Evolutionary conservation across 2,888 invertebrate genomes (phyloP).

Genomic region (Leptopterna dolabrata): DNA sequence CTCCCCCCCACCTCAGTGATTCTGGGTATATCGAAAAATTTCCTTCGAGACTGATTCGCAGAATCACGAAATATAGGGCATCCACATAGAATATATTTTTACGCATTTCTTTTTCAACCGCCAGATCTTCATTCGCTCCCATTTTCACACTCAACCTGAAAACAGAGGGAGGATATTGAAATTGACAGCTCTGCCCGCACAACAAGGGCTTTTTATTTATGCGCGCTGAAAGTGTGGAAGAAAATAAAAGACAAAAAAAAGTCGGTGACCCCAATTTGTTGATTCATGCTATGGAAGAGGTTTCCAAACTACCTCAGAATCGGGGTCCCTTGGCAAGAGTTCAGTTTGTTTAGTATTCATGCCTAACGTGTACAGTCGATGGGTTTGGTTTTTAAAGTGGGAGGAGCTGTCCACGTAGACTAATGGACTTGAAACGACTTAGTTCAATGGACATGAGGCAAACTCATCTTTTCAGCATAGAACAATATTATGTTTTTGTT

Average conservation of each 20-base stretch:
- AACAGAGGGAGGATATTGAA: slow-evolving; percentile 48
- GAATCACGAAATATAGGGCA: neutral
- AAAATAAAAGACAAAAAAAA: neutral
- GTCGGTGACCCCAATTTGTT: slow-evolving; percentile 46
- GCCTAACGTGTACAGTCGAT: neutral
- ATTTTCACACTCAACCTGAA: neutral
- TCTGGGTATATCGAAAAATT: neutral
- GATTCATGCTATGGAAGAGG: slow-evolving; percentile 53
- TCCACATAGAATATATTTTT: neutral
- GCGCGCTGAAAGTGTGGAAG: slow-evolving; percentile 34
- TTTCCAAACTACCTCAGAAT: slow-evolving; percentile 46
- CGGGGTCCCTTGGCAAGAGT: slow-evolving; percentile 46
- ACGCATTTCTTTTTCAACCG: neutral
- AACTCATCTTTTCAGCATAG: neutral
- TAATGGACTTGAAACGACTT: neutral
- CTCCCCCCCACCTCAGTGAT: too few relatives aligned
- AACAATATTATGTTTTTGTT: neutral
- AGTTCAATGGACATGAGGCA: neutral
- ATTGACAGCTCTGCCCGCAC: slow-evolving; percentile 36
- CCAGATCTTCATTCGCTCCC: neutral
- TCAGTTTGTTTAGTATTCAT: slow-evolving; percentile 49
- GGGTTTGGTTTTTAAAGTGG: neutral
- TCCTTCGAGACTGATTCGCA: neutral
- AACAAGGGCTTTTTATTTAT: slow-evolving; percentile 48
- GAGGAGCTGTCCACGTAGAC: neutral